Conservation (phyloP, 2,888 invertebrate species). For the Chalcosyrphus nemorum region DNA sequence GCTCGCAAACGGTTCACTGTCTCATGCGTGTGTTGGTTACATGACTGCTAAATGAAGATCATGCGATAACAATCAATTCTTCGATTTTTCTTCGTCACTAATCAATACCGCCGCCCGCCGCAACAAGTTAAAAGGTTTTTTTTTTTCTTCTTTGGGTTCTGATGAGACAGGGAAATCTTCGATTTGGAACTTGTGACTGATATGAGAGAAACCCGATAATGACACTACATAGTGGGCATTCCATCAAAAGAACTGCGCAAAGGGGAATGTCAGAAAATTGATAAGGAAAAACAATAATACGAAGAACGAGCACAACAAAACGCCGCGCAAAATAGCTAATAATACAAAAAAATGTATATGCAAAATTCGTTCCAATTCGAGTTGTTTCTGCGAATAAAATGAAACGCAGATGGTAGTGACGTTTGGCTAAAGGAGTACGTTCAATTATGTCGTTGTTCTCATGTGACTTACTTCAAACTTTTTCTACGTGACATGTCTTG, state of each 20-base stretch:
- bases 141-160: constrained; percentile 18
- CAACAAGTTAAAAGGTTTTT: constrained; percentile 58
- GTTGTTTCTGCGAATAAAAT: neutral
- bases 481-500: too few relatives aligned
- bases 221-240: constrained; percentile 26
- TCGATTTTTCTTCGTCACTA: constrained; percentile 54
- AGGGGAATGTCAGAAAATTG: constrained; percentile 51
- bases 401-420: neutral
- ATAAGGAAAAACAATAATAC: constrained; percentile 60
- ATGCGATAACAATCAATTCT: constrained; percentile 46
- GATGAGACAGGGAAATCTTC: constrained; percentile 30
- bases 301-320: constrained; percentile 36
- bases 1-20: constrained; percentile 2
- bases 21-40: constrained; percentile 10
- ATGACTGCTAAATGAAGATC: constrained; percentile 45
- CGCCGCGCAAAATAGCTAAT: constrained; percentile 18
- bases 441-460: neutral
- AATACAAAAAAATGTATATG: neutral
- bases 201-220: constrained; percentile 39
- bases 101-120: constrained; percentile 58
- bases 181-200: constrained; percentile 42
- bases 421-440: neutral
- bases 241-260: constrained; percentile 9
- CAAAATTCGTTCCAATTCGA: neutral
- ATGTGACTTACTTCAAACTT: too few relatives aligned